Conservation (phyloP, 2,797 vertebrate genomes). For the Okamejei kenojei region DNA sequence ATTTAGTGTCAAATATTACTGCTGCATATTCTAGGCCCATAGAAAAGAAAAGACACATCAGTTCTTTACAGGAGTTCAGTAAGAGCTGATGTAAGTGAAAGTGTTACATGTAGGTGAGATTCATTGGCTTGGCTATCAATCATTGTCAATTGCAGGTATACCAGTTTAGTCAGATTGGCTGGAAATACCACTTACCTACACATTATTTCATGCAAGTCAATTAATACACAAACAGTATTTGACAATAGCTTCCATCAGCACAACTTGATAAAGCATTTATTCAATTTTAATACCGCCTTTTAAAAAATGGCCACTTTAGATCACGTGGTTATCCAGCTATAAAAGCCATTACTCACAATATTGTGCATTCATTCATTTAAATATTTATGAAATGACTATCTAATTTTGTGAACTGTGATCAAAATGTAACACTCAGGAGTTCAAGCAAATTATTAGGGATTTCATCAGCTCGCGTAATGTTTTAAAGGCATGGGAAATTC, state of each 20-base stretch:
- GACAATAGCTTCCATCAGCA: background rate
- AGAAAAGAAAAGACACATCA: background rate
- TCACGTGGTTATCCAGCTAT: background rate
- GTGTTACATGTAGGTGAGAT: slow-evolving; percentile 3
- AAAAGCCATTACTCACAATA: background rate
- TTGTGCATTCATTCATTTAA: background rate
- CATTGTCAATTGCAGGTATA: background rate
- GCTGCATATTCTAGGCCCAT: background rate
- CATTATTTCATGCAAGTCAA: slow-evolving; percentile 14
- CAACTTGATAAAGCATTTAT: background rate
- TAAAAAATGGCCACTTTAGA: background rate
- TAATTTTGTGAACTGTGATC: background rate
- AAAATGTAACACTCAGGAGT: background rate
- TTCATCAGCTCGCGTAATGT: background rate
- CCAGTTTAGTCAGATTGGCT: background rate
- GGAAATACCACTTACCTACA: background rate
- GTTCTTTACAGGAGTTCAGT: background rate
- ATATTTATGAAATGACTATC: background rate
- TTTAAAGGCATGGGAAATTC: background rate
- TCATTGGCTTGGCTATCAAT: slow-evolving; percentile 2
- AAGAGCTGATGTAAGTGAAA: slow-evolving; percentile 27
- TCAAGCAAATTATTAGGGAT: background rate
- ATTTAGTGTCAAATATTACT: background rate
- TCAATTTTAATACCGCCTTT: background rate
- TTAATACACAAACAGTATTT: background rate